These are phyloP conservation scores for Diplosoma virens DNA, from an alignment of 23 tunicate species.

Conservation along the genomic window DNA sequence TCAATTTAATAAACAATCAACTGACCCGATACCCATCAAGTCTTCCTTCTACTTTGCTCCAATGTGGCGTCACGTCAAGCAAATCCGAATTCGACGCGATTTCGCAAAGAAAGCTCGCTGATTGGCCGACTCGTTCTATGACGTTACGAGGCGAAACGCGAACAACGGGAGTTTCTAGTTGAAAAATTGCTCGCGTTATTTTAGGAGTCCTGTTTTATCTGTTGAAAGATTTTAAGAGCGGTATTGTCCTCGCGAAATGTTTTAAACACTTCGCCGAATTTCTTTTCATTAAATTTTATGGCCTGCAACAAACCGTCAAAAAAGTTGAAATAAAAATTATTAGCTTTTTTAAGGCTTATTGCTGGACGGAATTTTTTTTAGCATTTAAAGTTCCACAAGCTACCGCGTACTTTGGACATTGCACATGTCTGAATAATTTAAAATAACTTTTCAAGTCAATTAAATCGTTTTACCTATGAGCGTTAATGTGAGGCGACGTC, in stretches of 20 bases:
- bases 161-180: slow-evolving; percentile 40
- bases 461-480: no score
- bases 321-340: not conserved
- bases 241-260: no score
- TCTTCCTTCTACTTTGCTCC: slow-evolving; percentile 32
- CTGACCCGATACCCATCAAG: not conserved
- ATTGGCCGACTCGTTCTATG: slow-evolving; percentile 26
- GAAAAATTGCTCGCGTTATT: no score
- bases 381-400: not conserved
- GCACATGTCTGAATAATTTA: not conserved
- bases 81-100: not conserved
- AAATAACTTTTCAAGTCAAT: no score
- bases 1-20: not conserved
- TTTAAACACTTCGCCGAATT: no score
- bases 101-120: slow-evolving; percentile 24
- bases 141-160: slow-evolving; percentile 8
- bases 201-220: no score
- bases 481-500: not conserved
- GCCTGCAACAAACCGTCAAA: no score
- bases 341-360: not conserved
- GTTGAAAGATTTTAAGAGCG: no score
- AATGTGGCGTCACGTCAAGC: not conserved
- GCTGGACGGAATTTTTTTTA: not conserved
- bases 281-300: no score
- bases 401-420: not conserved